Evolutionary conservation across 2,797 vertebrate genomes (phyloP).

Genomic region (Macroramphosus scolopax): DNA sequence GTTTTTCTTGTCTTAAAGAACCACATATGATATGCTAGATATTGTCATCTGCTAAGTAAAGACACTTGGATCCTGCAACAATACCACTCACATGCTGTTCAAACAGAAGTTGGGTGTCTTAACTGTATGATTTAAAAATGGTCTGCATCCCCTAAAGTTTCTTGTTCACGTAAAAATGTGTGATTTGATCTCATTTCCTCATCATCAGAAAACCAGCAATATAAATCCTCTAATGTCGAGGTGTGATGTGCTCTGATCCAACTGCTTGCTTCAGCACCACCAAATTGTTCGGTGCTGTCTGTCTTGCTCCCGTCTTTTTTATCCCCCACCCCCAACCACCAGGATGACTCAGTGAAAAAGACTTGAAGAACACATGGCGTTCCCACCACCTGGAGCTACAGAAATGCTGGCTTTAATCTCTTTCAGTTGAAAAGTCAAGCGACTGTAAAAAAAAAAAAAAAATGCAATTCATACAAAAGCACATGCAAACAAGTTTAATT

Average conservation of each 20-base stretch:
- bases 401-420: conserved; percentile 29
- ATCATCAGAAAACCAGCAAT: background rate
- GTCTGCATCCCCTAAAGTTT: background rate
- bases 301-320: conserved; percentile 32
- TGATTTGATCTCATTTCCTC: conserved; percentile 5
- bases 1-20: background rate
- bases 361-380: conserved; percentile 48
- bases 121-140: background rate
- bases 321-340: conserved; percentile 9
- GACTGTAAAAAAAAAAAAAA: too few species aligned
- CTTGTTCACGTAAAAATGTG: background rate
- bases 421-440: conserved; percentile 15
- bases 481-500: background rate
- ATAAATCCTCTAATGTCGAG: conserved; percentile 25
- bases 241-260: too few species aligned
- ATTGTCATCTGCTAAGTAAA: conserved; percentile 4
- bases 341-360: conserved; percentile 62
- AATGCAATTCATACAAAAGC: too few species aligned
- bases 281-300: conserved; percentile 46
- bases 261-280: conserved; percentile 54
- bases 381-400: conserved; percentile 27
- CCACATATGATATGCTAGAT: background rate
- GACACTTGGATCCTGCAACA: conserved; percentile 15
- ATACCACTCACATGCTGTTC: background rate
- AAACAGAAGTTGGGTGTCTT: background rate